phyloP scores from a whole-genome alignment of 2,113 vertebrate genomes.

The Merops nubicus region DNA sequence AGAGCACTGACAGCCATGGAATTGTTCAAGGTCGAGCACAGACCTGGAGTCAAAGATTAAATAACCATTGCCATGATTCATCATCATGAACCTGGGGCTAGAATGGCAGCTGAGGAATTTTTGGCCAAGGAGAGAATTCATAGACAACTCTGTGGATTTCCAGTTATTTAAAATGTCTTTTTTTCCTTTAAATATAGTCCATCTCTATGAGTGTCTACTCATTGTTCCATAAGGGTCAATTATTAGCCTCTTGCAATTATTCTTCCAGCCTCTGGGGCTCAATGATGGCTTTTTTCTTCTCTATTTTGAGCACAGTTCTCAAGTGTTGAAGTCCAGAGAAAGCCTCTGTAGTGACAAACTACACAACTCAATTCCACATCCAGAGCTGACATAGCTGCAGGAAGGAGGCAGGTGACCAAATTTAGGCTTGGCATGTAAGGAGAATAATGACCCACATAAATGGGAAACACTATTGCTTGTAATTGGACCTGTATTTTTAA shows the following conservation, averaged over 20 bases:
- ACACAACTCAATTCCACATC: accelerated
- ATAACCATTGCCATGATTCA: conserved; percentile 2
- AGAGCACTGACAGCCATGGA: background rate
- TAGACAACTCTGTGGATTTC: background rate
- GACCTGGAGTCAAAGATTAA: background rate
- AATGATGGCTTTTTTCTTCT: background rate
- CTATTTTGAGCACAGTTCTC: background rate
- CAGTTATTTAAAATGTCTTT: background rate
- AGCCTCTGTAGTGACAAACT: background rate
- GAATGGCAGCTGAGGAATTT: background rate
- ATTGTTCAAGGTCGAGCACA: conserved; percentile 22
- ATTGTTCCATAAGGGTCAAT: conserved; percentile 8
- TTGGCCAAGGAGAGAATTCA: conserved; percentile 13
- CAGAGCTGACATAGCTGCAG: background rate
- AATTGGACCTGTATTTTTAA: background rate
- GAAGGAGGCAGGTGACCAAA: background rate
- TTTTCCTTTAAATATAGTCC: conserved; percentile 14
- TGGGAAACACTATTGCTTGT: background rate
- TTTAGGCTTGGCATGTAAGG: background rate
- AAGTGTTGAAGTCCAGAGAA: background rate
- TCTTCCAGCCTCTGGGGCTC: background rate
- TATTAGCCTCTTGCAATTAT: conserved; percentile 2
- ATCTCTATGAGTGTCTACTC: background rate
- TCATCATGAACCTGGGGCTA: background rate
- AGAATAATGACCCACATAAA: background rate